These are phyloP conservation scores for Dromas ardeola DNA, from an alignment of 2,113 vertebrate species.

Conservation along the genomic window DNA sequence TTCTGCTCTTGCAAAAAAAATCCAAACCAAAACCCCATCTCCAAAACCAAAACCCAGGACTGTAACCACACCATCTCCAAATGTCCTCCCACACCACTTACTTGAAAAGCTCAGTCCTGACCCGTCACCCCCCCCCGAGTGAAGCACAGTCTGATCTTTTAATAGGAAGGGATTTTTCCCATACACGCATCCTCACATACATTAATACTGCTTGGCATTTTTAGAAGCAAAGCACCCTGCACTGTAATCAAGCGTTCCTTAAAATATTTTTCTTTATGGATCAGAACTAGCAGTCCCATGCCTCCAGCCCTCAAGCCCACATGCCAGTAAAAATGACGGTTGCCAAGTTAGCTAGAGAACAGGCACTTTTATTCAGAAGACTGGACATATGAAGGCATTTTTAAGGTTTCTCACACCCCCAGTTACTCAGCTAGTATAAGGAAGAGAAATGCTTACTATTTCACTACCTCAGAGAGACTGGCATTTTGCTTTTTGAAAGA, in stretches of 20 bases:
- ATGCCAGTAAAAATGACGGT: neutral
- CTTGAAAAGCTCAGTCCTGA: neutral
- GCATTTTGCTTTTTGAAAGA: neutral
- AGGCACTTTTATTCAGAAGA: neutral
- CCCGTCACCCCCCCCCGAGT: rapidly evolving
- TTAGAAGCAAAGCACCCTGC: constrained; percentile 27
- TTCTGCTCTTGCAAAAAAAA: neutral
- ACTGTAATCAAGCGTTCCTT: constrained; percentile 59
- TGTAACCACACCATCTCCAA: neutral
- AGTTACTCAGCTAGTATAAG: neutral
- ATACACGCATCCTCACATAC: neutral
- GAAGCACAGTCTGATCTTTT: neutral
- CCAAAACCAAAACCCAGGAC: neutral
- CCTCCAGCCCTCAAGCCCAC: neutral
- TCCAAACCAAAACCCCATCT: neutral
- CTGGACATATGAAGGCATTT: neutral
- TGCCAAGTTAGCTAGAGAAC: constrained; percentile 6
- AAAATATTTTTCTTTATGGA: constrained; percentile 16
- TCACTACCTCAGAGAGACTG: neutral
- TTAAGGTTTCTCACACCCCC: neutral
- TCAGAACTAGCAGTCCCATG: constrained; percentile 9
- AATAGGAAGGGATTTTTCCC: neutral
- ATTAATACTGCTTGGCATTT: neutral
- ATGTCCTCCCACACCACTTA: neutral
- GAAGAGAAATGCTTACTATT: neutral